Conservation (phyloP, 2,888 invertebrate species). For the Venustoraphidia nigricollis region DNA sequence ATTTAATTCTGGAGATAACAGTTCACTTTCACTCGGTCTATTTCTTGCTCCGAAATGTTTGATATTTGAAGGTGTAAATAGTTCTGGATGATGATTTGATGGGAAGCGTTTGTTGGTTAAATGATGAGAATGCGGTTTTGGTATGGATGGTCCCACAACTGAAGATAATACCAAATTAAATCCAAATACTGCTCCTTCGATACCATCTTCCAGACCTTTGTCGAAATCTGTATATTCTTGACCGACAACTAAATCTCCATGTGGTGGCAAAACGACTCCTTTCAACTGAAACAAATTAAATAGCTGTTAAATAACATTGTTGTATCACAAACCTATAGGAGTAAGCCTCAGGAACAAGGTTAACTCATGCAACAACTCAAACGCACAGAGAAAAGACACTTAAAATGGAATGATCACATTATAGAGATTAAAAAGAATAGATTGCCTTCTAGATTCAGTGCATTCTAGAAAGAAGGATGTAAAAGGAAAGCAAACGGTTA, state of each 20-base stretch:
- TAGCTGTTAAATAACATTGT: neutral
- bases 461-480: no score
- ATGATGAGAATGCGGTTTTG: constrained; percentile 7
- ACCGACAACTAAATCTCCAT: constrained; percentile 50
- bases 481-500: no score
- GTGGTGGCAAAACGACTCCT: constrained; percentile 36
- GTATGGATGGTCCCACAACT: constrained; percentile 26
- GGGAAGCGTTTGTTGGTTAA: neutral
- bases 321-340: no score
- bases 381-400: no score
- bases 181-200: constrained; percentile 52
- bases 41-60: neutral
- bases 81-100: no score
- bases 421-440: no score
- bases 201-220: constrained; percentile 44
- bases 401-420: no score
- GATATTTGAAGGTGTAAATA: neutral
- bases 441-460: no score
- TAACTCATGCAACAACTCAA: no score
- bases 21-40: no score
- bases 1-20: no score
- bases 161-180: constrained; percentile 45
- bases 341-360: no score
- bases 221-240: constrained; percentile 52
- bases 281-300: constrained; percentile 31